Conservation (phyloP, 1,140 invertebrate genomes). For the Olivierus martensii region DNA sequence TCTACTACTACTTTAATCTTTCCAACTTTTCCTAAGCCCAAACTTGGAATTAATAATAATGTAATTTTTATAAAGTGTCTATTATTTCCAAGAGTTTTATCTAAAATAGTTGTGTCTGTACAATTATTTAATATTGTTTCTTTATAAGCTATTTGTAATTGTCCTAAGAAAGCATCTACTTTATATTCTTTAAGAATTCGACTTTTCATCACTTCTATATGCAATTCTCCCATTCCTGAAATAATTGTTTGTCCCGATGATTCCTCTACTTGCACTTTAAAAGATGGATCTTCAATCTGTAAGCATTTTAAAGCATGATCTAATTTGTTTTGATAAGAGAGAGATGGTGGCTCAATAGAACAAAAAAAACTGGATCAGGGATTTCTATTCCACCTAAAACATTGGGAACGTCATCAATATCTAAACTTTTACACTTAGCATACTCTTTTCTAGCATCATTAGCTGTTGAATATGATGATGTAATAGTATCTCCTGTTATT, state of each 20-base stretch:
- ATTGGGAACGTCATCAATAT: slow-evolving; percentile 24
- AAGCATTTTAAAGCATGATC: slow-evolving; percentile 74
- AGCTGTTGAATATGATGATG: slow-evolving; percentile 40
- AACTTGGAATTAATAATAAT: slow-evolving; percentile 18
- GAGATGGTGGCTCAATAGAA: slow-evolving; percentile 81
- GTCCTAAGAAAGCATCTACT: slow-evolving; percentile 82
- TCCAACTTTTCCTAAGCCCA: slow-evolving; percentile 20
- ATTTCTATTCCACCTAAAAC: slow-evolving; percentile 47
- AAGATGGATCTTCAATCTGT: slow-evolving; percentile 84
- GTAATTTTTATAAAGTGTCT: slow-evolving; percentile 22
- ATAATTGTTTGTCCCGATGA: slow-evolving; percentile 71
- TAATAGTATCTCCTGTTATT: slow-evolving; percentile 73
- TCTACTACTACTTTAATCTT: slow-evolving; percentile 45
- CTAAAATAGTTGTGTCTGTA: slow-evolving; percentile 39
- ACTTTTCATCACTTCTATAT: slow-evolving; percentile 77
- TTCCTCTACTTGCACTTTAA: slow-evolving; percentile 55
- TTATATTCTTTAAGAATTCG: slow-evolving; percentile 75
- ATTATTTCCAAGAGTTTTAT: slow-evolving; percentile 44
- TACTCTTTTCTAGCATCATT: slow-evolving; percentile 21
- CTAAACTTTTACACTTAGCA: slow-evolving; percentile 17
- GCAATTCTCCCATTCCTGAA: slow-evolving; percentile 87
- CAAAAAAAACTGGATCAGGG: slow-evolving; percentile 96
- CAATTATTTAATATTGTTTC: slow-evolving; percentile 47
- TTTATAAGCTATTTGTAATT: slow-evolving; percentile 85
- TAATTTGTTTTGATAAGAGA: slow-evolving; percentile 53